Evolutionary conservation across 23 tunicate species (phyloP), one percentile per base, ranked within the genome.

Genomic region (Trididemnum clinides): DNA sequence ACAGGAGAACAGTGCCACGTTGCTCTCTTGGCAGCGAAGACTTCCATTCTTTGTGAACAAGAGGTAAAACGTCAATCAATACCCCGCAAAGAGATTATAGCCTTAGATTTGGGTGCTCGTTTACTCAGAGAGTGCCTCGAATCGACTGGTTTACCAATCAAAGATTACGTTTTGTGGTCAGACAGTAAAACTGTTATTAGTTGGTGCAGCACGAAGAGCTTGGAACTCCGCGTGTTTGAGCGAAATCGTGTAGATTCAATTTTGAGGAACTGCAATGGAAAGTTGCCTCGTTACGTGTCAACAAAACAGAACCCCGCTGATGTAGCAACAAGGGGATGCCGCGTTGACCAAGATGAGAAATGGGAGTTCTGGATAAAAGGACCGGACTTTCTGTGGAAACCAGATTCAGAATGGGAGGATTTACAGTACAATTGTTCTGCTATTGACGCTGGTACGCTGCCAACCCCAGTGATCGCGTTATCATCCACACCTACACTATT

Each of bases 51-150:
- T n/a, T 59, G 5, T 5, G 22, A 59, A 59, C 22, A 25, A 10
- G 66, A 59, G 66, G 22, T 59, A 28, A 59, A 25, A 4, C 21
- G 66, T 10, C 5, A n/a, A 10, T 59, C 66, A 10, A 59, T 59
- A 28, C 66, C 66, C 25, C 25, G 66, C 20, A 10, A 59, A 59
- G 66, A 59, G 25, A 59, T 59, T 28, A 59, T 59, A 12, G 21
- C 66, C 25, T n/a, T 59, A 59, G 66, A 59, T n/a, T 28, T 15
- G 20, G 66, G 66, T 19, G 66, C 66, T 59, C 66, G 66, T n/a
- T n/a, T 59, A 28, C 66, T 59, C 3, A 12, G 25, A 59, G 66
- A 59, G 66, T 59, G 66, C 66, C 66, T 59, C 66, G 66, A 59
- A 3, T 25, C 25, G 25, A 59, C 66, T 19, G 25, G 5, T 10